These are phyloP conservation scores for Brachionus calyciflorus DNA, from an alignment of 1,140 invertebrate genomes.

Conservation along the genomic window DNA sequence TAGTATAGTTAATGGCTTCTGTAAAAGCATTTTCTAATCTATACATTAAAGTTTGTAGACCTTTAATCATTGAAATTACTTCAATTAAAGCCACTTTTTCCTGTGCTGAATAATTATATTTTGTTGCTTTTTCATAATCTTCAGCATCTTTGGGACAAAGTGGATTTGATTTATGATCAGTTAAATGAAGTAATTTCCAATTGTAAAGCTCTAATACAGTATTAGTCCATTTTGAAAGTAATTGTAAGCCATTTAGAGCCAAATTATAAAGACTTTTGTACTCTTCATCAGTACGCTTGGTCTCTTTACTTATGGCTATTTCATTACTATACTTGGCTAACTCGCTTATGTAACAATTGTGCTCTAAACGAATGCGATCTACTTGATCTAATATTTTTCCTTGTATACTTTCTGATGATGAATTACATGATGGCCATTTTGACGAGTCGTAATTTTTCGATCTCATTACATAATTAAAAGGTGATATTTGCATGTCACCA, in stretches of 20 bases:
- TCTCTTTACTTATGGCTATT: conserved; percentile 67
- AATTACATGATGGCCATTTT: conserved; percentile 79
- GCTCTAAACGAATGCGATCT: conserved; percentile 88
- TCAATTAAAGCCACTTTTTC: conserved; percentile 98
- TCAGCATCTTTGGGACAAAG: conserved; percentile 94
- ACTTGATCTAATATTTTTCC: conserved; percentile 93
- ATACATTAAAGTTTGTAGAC: conserved; percentile 92
- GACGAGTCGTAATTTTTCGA: conserved; percentile 87
- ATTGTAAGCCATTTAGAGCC: conserved; percentile 82
- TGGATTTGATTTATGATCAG: conserved; percentile 85
- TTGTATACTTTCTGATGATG: conserved; percentile 73
- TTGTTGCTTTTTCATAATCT: conserved; percentile 94
- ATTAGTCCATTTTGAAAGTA: conserved; percentile 92
- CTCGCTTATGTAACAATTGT: conserved; percentile 95
- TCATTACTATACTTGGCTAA: conserved; percentile 90
- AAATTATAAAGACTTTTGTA: conserved; percentile 88
- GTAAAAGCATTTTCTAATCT: conserved; percentile 96
- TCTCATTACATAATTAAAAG: conserved; percentile 94
- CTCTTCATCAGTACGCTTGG: conserved; percentile 78
- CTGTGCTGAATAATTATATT: conserved; percentile 94
- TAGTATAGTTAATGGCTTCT: conserved; percentile 86
- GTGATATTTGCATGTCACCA: conserved; percentile 98
- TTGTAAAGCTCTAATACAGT: conserved; percentile 84
- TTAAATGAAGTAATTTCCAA: conserved; percentile 96
- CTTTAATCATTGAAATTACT: conserved; percentile 99